Evolutionary conservation across 2,888 invertebrate species (phyloP).

Genomic region (Drosophila ustulata): DNA sequence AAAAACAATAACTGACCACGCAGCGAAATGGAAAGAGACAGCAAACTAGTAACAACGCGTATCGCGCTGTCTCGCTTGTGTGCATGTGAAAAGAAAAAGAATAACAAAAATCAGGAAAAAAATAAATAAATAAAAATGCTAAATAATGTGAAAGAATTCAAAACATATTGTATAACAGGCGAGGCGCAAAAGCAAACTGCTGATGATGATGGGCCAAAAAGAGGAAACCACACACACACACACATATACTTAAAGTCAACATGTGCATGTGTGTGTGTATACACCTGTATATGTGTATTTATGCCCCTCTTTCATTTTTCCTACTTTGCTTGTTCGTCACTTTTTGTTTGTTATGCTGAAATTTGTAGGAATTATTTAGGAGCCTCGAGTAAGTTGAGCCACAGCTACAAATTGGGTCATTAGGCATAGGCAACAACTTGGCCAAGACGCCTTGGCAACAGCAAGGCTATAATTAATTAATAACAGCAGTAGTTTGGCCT

Average conservation of each 20-base stretch:
- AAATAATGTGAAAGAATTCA: conserved; percentile 73
- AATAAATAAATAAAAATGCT: conserved; percentile 73
- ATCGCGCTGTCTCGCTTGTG: background rate
- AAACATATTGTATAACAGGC: conserved; percentile 59
- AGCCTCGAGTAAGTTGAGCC: conserved; percentile 24
- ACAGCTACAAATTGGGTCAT: conserved; percentile 63
- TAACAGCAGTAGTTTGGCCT: background rate
- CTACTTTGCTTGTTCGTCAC: conserved; percentile 35
- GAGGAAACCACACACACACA: conserved; percentile 21
- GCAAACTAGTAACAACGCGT: conserved; percentile 31
- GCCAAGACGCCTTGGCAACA: conserved; percentile 10
- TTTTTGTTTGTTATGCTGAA: conserved; percentile 49
- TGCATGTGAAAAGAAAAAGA: conserved; percentile 28
- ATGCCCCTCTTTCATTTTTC: conserved; percentile 33
- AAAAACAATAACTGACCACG: conserved; percentile 59
- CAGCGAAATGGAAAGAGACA: conserved; percentile 52
- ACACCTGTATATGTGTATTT: conserved; percentile 7
- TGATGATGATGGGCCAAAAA: conserved; percentile 18
- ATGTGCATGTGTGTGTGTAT: background rate
- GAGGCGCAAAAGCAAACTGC: conserved; percentile 44
- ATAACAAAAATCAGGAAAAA: conserved; percentile 41
- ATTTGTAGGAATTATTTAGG: conserved; percentile 38
- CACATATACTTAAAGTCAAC: background rate
- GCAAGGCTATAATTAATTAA: conserved; percentile 1
- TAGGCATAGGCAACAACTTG: conserved; percentile 52